Evolutionary conservation across 2,113 vertebrate species (phyloP), one percentile per base, ranked within the genome.

Genomic region (Lethenteron camtschaticum): DNA sequence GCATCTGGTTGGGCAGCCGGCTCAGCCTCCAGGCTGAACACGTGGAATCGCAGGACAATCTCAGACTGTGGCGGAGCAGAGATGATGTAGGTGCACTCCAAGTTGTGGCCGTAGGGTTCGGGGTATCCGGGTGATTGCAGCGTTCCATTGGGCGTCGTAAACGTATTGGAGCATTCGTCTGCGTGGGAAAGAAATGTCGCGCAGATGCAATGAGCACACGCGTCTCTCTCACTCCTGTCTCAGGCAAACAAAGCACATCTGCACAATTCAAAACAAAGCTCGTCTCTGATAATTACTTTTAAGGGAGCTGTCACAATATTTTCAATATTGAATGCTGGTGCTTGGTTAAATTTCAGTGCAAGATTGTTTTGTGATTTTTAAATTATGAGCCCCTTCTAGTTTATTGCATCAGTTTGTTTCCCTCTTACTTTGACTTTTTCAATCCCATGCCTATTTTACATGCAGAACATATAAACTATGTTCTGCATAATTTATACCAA

Each of bases 11-110:
- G 80, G 58, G 88, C 88, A 41, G 41, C 41, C 10, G 63, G 63
- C 79, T 99, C 94, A 0, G 85, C 80, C 76, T 99, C 94, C 76
- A 99, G 77, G 77, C 96, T 90, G 72, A 99, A 99, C 80, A 84
- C 92, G 82, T 95, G 90, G 66, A 99, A 99, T 82, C 95, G 90
- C 81, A 99, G 74, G 73, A 89, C 80, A 78, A 99, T 96, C 81
- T 99, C 94, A 1, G 86, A 86, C 90, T 90, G 90, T 80, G 87
- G 92, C 59, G 90, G 91, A 71, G 92, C 87, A 74, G 96, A 96
- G 79, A 96, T 86, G 85, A 96, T 96, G 8, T 96, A 99, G 58
- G 90, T 94, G 79, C 94, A 99, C 84, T 96, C 90, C 76, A 96
- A 83, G 80, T 88, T 84, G 75, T 99, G 95, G 75, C 90, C 90